Base-by-base conservation (phyloP, 2,888 invertebrate genomes). In the Cosmia pyralina region DNA sequence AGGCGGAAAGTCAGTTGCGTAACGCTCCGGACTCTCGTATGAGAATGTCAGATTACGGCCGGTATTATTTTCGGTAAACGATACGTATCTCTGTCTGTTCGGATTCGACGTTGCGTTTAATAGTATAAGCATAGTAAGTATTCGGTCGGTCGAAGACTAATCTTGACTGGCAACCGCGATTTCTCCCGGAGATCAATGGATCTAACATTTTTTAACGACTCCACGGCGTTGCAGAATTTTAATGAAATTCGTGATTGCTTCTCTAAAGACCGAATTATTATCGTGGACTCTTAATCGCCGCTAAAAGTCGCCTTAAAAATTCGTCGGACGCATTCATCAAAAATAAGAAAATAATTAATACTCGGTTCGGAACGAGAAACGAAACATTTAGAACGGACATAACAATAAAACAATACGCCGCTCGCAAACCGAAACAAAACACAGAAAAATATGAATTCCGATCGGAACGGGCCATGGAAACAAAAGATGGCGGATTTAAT, bases 361-460 rank as follows among this genome's bases (percentile, higher is more conserved):
- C 94, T 90, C 92, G 90, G 88, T 89, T 89, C 90, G 92, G 90
- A 92, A 90, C 90, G 91, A 88, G 92, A 91, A 91, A 90, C 92
- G 92, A 91, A 93, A 92, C 93, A 92, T 92, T 93, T 94, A 94
- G 94, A 91, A 90, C 91, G 90, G 91, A 91, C 92, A 90, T 89
- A 93, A 93, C 93, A 95, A 95, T 93, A 95, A 95, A 95, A 95
- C 95, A 95, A 95, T 94, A 93, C 93, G 87, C 86, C 90, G 92
- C 92, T 90, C 92, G 92, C 93, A 92, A 94, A 92, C 92, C 94
- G 93, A 94, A 95, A 96, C 95, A 95, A 94, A 96, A 96, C 95
- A 94, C 95, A 96, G 96, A 95, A 96, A 96, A 96, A 96, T 96
- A 96, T 96, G 96, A 96, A 96, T 96, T 95, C 96, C 96, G 90